Evolutionary conservation across 2,113 vertebrate species (phyloP).

Genomic region (Nibea coibor): DNA sequence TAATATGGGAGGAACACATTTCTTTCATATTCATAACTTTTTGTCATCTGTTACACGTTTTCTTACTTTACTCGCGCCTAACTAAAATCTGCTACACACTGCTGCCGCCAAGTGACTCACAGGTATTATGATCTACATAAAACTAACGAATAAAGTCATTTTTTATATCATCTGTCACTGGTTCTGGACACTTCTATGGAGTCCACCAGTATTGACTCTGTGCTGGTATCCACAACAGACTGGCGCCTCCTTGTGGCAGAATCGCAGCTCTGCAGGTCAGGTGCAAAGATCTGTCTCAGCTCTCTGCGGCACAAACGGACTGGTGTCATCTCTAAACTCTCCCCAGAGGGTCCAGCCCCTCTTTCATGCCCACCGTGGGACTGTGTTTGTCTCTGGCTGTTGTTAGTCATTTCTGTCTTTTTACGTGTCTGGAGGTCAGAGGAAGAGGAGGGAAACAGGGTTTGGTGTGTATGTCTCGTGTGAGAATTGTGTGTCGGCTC

Average conservation of each 20-base stretch:
- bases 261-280: constrained; percentile 70
- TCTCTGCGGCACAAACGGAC: constrained; percentile 85
- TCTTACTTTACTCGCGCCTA: not conserved
- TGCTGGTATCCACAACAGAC: constrained; percentile 72
- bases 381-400: constrained; percentile 22
- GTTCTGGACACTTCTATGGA: constrained; percentile 84
- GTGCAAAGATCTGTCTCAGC: constrained; percentile 82
- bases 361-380: constrained; percentile 23
- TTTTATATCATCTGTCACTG: constrained; percentile 51
- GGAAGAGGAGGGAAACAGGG: constrained; percentile 3
- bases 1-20: not conserved
- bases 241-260: constrained; percentile 69
- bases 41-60: not conserved
- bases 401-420: not conserved
- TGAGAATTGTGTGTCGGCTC: constrained; percentile 24
- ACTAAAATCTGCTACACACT: not conserved
- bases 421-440: constrained; percentile 18
- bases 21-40: not conserved
- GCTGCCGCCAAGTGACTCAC: not conserved
- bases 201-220: constrained; percentile 79
- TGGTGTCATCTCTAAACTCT: constrained; percentile 69
- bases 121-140: not conserved
- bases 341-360: constrained; percentile 50
- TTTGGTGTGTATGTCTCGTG: no score
- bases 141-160: not conserved